Evolutionary conservation across 2,888 invertebrate genomes (phyloP).

Genomic region (Adineta ricciae): DNA sequence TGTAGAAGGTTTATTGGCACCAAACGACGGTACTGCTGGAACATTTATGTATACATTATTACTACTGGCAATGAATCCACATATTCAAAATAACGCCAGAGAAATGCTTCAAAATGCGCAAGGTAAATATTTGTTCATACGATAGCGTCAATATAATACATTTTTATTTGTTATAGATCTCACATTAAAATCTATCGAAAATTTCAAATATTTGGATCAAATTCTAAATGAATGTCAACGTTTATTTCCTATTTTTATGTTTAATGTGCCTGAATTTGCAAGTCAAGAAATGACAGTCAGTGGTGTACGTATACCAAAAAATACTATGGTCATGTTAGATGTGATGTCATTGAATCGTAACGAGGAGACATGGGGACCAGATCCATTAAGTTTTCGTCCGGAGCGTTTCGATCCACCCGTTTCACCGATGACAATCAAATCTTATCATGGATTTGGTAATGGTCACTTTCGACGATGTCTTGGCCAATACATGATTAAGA

Average conservation of each 20-base stretch:
- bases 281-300: background rate
- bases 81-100: background rate
- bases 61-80: background rate
- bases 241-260: background rate
- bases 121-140: background rate
- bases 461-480: background rate
- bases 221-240: background rate
- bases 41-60: background rate
- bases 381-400: background rate
- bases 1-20: background rate
- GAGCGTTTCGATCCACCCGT: background rate
- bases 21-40: background rate
- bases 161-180: no score
- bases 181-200: no score
- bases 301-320: background rate
- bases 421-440: background rate
- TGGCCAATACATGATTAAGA: background rate
- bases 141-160: no score
- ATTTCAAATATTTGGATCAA: background rate
- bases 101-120: background rate
- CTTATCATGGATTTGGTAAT: background rate
- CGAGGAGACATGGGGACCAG: background rate
- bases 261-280: background rate
- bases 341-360: background rate
- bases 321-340: background rate